Evolutionary conservation across 53 echinoderm and acorn worm genomes (phyloP), one percentile per base, ranked within the genome.

Genomic region (Stichopus horrens): DNA sequence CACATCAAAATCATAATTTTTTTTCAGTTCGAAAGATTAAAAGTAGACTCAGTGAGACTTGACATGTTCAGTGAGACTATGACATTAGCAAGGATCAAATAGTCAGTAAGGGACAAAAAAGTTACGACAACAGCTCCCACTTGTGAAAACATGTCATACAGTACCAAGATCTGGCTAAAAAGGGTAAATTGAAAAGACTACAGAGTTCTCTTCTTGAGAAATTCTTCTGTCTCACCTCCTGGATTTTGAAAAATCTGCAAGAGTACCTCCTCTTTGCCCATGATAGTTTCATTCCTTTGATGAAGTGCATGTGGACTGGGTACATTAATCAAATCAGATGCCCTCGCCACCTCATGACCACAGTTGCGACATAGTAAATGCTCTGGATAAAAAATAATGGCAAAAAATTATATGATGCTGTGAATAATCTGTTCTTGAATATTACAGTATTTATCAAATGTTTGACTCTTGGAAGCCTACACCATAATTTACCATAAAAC

Each of bases 241-340:
- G 96, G 96, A 83, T 96, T 96, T 89, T 77, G 79, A 52, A 96
- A 93, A 58, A 92, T 92, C 79, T 96, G 96, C 52, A 96, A 77
- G 5, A 96, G 79, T 14, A 96, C 89, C 58, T 93, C 86, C 22
- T 93, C 90, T 5, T 86, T 86, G 7, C 96, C 96, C 67, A 96
- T 84, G 57, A 96, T 96, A 73, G 96, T 96, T 68, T 93, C 94
- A 74, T 96, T 96, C 79, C 96, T 79, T 77, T 94, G 96, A 18
- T 75, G n/a, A 21, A 93, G 11, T 11, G 96, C 93, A 68, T 93
- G 89, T n/a, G 84, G 37, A 68, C 92, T 94, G 9, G 94, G 82
- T 52, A 87, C 84, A 21, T 89, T 90, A 22, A 93, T 90, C 22
- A 96, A 83, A 57, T 96, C 94, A 52, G 92, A 86, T 89, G 96